Conservation (phyloP, 2,888 invertebrate species). For the Catocala fraxini region DNA sequence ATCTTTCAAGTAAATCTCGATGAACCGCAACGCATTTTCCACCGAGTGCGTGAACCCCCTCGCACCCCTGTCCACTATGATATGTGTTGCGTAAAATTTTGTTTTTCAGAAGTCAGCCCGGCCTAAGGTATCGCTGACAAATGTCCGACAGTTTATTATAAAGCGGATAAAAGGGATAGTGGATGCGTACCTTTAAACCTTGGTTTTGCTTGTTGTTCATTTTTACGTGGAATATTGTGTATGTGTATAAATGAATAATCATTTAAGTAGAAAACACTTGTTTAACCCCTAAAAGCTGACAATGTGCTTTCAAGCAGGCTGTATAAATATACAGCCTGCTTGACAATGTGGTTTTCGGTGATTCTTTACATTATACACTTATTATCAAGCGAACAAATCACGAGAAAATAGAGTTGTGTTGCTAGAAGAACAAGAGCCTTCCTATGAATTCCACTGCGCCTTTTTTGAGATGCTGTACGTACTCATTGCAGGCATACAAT, state of each 20-base stretch:
- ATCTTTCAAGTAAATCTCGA: not conserved
- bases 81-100: slow-evolving; percentile 87
- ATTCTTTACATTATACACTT: too few species aligned
- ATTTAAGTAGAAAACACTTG: too few species aligned
- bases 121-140: slow-evolving; percentile 79
- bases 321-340: too few species aligned
- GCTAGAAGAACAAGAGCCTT: too few species aligned
- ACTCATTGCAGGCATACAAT: too few species aligned
- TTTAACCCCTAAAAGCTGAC: too few species aligned
- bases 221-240: slow-evolving; percentile 24
- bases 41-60: slow-evolving; percentile 62
- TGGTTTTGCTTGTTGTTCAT: slow-evolving; percentile 42
- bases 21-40: slow-evolving; percentile 36
- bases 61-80: slow-evolving; percentile 76
- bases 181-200: slow-evolving; percentile 48
- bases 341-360: too few species aligned
- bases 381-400: too few species aligned
- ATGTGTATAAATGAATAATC: not conserved
- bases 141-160: slow-evolving; percentile 78
- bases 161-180: slow-evolving; percentile 59
- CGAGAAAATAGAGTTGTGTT: too few species aligned
- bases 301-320: too few species aligned
- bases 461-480: too few species aligned
- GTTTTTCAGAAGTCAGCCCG: slow-evolving; percentile 78
- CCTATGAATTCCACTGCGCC: too few species aligned